These are phyloP conservation scores for Thysanoteuthis rhombus DNA, from an alignment of 2,888 invertebrate genomes.

Conservation along the genomic window DNA sequence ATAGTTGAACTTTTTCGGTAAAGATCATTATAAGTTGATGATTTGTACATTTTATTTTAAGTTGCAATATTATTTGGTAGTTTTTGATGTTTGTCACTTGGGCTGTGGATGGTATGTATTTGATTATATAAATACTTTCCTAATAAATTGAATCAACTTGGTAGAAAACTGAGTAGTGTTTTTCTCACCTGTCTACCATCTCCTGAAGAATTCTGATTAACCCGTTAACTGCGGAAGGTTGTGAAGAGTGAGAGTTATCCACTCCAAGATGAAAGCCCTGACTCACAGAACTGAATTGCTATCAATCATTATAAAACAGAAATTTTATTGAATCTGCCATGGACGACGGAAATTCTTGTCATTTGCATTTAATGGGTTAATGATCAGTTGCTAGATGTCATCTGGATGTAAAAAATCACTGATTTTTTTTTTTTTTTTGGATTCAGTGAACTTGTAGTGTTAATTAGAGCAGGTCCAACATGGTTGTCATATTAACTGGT, in stretches of 20 bases:
- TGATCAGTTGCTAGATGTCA: too few species aligned
- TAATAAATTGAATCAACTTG: not conserved
- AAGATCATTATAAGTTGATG: not conserved
- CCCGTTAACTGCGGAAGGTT: too few species aligned
- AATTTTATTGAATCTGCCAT: too few species aligned
- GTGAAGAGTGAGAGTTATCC: too few species aligned
- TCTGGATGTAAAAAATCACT: not conserved
- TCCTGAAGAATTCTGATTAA: not conserved
- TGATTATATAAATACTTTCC: not conserved
- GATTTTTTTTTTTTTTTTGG: not conserved
- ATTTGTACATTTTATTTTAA: not conserved
- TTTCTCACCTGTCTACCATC: not conserved
- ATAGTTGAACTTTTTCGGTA: not conserved
- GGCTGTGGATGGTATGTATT: not conserved
- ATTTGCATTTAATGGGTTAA: too few species aligned
- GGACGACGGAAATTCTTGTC: too few species aligned
- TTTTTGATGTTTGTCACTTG: not conserved
- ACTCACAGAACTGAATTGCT: too few species aligned
- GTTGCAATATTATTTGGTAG: not conserved
- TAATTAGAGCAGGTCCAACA: not conserved
- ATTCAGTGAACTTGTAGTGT: not conserved
- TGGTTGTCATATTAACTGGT: not conserved
- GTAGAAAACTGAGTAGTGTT: not conserved
- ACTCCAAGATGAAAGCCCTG: too few species aligned
- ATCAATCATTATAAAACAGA: too few species aligned